Conservation (phyloP, 2,113 vertebrate species). For the Sinocyclocheilus maitianheensis region DNA sequence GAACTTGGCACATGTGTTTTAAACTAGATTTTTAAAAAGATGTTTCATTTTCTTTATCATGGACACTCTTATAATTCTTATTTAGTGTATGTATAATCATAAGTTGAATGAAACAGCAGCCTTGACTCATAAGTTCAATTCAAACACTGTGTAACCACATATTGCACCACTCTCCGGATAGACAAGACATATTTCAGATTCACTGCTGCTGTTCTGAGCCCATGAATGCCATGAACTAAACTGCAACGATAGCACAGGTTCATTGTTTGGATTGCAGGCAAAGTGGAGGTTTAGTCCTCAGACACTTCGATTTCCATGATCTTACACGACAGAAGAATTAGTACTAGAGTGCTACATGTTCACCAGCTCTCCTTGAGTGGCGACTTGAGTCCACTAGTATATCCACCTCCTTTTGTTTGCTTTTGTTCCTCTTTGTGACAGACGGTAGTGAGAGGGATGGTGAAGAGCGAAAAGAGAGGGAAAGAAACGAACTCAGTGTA, state of each 20-base stretch:
- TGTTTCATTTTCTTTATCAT: neutral
- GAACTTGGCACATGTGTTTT: neutral
- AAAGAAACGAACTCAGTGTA: slow-evolving; percentile 57
- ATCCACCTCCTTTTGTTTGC: slow-evolving; percentile 45
- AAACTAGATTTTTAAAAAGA: too few species aligned
- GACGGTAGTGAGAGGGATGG: slow-evolving; percentile 11
- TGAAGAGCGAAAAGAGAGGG: slow-evolving; percentile 38
- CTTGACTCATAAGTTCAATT: neutral
- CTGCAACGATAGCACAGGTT: neutral
- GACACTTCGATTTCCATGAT: slow-evolving; percentile 2
- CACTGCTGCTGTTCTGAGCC: neutral
- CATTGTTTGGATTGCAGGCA: neutral
- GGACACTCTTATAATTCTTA: neutral
- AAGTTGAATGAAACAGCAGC: neutral
- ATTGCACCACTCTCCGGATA: neutral
- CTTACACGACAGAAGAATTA: neutral
- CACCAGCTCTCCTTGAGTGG: neutral
- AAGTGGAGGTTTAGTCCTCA: neutral
- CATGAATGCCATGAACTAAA: neutral
- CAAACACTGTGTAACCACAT: neutral
- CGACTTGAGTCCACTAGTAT: slow-evolving; percentile 10
- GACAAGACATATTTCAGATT: neutral
- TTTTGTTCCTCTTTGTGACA: slow-evolving; percentile 36
- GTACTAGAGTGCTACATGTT: neutral
- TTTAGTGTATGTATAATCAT: neutral